phyloP scores from a whole-genome alignment of 2,797 vertebrate species.

The Notamacropus eugenii region DNA sequence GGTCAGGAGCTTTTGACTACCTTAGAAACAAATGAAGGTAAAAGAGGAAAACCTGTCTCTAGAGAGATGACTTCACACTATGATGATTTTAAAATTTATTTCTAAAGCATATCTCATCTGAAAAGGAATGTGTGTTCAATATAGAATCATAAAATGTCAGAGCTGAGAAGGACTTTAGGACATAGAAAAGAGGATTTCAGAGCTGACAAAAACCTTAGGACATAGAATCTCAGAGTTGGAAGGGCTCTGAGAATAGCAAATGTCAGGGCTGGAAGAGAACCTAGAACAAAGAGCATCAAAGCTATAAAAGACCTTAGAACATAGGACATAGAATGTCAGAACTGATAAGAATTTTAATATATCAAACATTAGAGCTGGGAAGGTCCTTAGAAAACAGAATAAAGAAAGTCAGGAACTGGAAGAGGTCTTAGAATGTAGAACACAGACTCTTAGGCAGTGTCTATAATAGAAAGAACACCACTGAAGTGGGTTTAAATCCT shows the following conservation, averaged over 20 bases:
- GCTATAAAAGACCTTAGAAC: slow-evolving; percentile 16
- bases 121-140: slow-evolving; percentile 51
- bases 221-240: neutral
- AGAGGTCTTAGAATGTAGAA: neutral
- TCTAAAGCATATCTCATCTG: slow-evolving; percentile 61
- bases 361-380: neutral
- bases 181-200: neutral
- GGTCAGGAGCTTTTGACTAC: slow-evolving; percentile 62
- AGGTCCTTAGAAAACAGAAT: neutral
- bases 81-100: slow-evolving; percentile 35
- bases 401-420: neutral
- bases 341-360: neutral
- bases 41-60: slow-evolving; percentile 47
- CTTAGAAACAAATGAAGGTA: slow-evolving; percentile 53
- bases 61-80: slow-evolving; percentile 60
- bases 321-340: neutral
- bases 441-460: neutral
- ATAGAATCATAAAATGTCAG: slow-evolving; percentile 53
- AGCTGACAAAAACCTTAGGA: neutral
- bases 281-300: slow-evolving; percentile 38
- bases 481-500: neutral
- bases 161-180: slow-evolving; percentile 32
- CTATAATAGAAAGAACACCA: neutral
- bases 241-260: neutral
- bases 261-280: neutral